A percentile compares a stretch with the other conserved stretches of the same genome.
Conservation (phyloP, 2,113 vertebrate genomes). For the Gavia stellata region DNA sequence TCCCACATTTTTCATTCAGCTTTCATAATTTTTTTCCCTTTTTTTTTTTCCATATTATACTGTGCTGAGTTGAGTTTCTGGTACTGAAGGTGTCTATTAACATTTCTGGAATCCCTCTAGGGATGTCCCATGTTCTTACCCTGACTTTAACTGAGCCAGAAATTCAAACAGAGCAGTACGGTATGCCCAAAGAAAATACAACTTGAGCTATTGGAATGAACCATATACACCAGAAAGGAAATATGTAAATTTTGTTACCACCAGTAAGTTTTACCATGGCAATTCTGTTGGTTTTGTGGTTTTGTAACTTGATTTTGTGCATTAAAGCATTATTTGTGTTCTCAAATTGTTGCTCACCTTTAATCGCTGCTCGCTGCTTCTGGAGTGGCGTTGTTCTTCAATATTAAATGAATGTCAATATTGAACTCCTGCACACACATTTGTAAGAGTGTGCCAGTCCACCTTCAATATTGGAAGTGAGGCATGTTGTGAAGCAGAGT, state of each 20-base stretch:
- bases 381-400: not conserved
- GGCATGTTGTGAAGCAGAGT: not conserved
- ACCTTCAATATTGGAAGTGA: not conserved
- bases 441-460: not conserved
- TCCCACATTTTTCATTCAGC: not conserved
- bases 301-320: not conserved
- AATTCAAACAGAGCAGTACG: not conserved
- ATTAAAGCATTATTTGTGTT: not conserved
- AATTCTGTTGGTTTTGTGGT: not conserved
- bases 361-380: not conserved
- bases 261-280: not conserved
- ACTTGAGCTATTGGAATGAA: conserved; percentile 30
- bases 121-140: not conserved
- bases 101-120: not conserved
- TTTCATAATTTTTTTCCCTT: not conserved
- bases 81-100: not conserved
- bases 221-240: conserved; percentile 34
- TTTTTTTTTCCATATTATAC: not conserved
- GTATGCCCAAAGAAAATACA: conserved; percentile 48
- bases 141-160: not conserved
- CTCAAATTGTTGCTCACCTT: not conserved
- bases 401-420: not conserved
- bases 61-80: not conserved
- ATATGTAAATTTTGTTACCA: conserved; percentile 1
- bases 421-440: not conserved